Base-by-base conservation (phyloP, 2,113 vertebrate genomes). In the Gnathonemus echidnorhynchus region DNA sequence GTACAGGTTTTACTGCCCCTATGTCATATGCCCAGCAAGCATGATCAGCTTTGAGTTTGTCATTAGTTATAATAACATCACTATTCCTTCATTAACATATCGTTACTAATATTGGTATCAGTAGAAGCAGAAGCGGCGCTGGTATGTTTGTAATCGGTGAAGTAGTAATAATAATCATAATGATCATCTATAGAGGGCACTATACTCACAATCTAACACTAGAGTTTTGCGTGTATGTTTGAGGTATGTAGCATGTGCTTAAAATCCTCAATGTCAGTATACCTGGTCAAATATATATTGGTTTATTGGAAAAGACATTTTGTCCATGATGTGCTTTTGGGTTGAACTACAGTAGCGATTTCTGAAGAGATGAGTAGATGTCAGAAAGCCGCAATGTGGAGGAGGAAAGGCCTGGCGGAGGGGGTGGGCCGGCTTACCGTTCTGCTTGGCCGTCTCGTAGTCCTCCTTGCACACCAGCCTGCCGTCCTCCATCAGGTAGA, bases 401-500 rank as follows among this genome's bases (percentile, higher is more conserved):
- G 49, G 49, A 42, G 19, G 31, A 53, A 53, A 21, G 21, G 17
- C 3, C 19, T 0, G 15, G 15, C 13, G 24, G 10, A 7, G 13
- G 21, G 80, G 48, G 27, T 19, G 2, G 46, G 70, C 1, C 10
- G 2, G 42, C 39, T 90, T 94, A 99, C 98, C 98, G 0, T 99
- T 99, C 94, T 99, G 98, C 95, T 99, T 99, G 93, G 98, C 98
- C 0, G 98, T 98, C 95, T 99, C 98, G 0, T 99, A 99, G 95
- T 99, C 98, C 91, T 99, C 98, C 94, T 99, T 99, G 95, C 98
- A 99, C 92, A 99, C 98, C 92, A 99, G 96, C 90, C 98, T 95
- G 87, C 98, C 98, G 0, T 99, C 98, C 94, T 99, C 98, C 98
- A 99, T 98, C 94, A 99, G 97, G 96, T 99, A 99, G 95, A 99